These are phyloP conservation scores for Lagodon rhomboides DNA, from an alignment of 2,797 vertebrate species.

Conservation along the genomic window DNA sequence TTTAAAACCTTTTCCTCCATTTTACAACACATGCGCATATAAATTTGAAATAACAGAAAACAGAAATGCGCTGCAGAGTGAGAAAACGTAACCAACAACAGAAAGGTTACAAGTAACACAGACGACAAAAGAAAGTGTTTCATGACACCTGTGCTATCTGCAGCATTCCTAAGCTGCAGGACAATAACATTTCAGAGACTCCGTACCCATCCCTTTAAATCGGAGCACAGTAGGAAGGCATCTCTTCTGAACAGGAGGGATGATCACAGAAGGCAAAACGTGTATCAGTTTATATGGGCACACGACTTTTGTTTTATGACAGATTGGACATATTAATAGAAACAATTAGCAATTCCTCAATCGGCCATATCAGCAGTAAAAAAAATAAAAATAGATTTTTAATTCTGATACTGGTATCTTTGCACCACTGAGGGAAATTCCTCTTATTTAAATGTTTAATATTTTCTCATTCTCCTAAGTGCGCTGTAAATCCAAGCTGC, in stretches of 20 bases:
- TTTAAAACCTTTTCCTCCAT: neutral
- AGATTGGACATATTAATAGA: neutral
- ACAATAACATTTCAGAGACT: neutral
- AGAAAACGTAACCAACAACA: no score
- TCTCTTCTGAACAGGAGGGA: no score
- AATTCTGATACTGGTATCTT: neutral
- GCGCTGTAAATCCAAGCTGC: slow-evolving; percentile 1
- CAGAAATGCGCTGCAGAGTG: no score
- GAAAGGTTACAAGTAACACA: no score
- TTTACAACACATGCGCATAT: neutral
- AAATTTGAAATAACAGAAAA: no score
- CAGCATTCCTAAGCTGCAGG: neutral
- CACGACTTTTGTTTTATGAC: neutral
- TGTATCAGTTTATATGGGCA: no score
- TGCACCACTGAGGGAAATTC: neutral
- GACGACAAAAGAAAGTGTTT: no score
- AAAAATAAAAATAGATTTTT: no score
- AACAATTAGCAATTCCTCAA: no score
- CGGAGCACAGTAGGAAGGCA: neutral
- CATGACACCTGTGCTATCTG: neutral
- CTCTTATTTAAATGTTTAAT: neutral
- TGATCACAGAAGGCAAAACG: no score
- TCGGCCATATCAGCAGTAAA: no score
- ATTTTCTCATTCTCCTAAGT: slow-evolving; percentile 20
- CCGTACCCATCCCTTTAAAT: neutral